phyloP scores from a whole-genome alignment of 2,113 vertebrate species.

The Peromyscus californicus region DNA sequence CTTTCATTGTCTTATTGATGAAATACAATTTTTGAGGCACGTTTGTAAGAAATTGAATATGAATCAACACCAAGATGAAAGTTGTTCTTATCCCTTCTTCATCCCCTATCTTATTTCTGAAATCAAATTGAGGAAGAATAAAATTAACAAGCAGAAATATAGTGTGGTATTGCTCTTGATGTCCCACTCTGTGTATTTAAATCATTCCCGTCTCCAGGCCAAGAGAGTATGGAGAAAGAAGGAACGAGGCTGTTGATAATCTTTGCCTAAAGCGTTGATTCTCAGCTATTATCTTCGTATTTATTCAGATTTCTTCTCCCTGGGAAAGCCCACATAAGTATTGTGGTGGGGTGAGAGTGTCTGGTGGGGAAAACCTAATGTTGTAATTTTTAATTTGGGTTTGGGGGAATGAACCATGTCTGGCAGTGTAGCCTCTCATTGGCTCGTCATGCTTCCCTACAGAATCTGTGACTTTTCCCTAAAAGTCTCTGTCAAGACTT shows the following conservation, averaged over 20 bases:
- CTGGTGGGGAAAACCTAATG: background rate
- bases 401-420: too few species aligned
- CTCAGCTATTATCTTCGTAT: background rate
- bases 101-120: conserved; percentile 16
- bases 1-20: conserved; percentile 26
- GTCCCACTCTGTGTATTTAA: background rate
- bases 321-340: background rate
- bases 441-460: background rate
- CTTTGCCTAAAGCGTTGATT: conserved; percentile 28
- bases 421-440: background rate
- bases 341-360: background rate
- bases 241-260: background rate
- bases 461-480: background rate
- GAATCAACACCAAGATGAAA: conserved; percentile 32
- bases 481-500: background rate
- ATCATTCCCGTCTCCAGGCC: conserved; percentile 21
- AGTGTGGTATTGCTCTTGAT: conserved; percentile 56
- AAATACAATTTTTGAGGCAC: conserved; percentile 26
- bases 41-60: background rate
- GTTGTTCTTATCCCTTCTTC: conserved; percentile 1
- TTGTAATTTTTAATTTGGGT: background rate
- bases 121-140: conserved; percentile 40
- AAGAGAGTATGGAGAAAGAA: conserved; percentile 44
- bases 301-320: background rate
- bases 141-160: conserved; percentile 23